Evolutionary conservation across 1,140 invertebrate species (phyloP), one percentile per base, ranked within the genome.

Genomic region (Hylaeus anthracinus): DNA sequence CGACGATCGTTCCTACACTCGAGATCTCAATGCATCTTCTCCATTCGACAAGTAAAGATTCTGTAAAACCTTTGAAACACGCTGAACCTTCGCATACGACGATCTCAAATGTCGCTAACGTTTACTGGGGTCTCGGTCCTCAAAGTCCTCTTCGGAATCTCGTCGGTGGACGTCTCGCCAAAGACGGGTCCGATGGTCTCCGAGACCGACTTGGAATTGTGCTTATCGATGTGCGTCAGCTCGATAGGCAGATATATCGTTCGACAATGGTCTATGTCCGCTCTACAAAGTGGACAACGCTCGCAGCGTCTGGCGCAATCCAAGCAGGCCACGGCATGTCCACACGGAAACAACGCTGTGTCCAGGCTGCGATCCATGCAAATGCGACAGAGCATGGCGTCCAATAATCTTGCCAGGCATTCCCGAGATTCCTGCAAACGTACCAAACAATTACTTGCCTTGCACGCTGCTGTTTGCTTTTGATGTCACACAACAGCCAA

Each of bases 311-410:
- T 94, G 1, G 96, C 96, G 90, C 97, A 98, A 39, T 94, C 92
- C 43, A 94, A 91, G 92, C 97, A 97, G 82, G 96, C 96, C 37
- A 97, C 95, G n/a, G 97, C 96, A 92, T 98, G 97, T 58, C 96
- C 94, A 90, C 97, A 98, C 5, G 97, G 97, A 92, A 97, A 95
- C 92, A 98, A 96, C 75, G 96, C 96, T n/a, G 96, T 96, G 93
- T 97, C 95, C 86, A 97, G 95, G 79, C 95, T 94, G 48, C 94
- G 94, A 92, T 97, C 97, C 96, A 97, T 97, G 88, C 97, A 98
- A 82, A 97, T 96, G 87, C 96, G 95, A 89, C 97, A 98, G 26
- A 96, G 95, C 94, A 97, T 95, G 48, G 96, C 95, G 86, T 97
- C 96, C 79, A 95, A 89, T 51, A 96, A 92, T 75, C 94, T 94